These are phyloP conservation scores for Tenodera sinensis DNA, from an alignment of 2,888 invertebrate species.

Conservation along the genomic window DNA sequence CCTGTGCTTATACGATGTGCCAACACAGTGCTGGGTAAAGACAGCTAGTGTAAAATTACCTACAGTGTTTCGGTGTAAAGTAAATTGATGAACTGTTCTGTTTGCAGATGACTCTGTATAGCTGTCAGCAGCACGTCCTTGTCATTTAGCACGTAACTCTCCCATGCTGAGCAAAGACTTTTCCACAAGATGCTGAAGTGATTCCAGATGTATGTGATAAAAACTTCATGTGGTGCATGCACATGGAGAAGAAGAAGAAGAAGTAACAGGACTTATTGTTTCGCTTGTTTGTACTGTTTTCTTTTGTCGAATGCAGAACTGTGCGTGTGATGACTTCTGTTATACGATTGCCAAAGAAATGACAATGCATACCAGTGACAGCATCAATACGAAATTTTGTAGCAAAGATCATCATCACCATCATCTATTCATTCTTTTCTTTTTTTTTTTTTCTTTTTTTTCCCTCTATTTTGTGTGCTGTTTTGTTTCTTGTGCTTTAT, in stretches of 20 bases:
- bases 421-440: neutral
- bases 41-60: too few relatives aligned
- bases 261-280: neutral
- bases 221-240: neutral
- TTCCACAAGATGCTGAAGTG: neutral
- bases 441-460: too few relatives aligned
- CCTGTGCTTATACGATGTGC: too few relatives aligned
- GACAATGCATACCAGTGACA: neutral
- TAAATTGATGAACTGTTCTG: neutral
- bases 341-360: neutral
- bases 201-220: neutral
- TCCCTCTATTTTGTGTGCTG: neutral
- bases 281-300: neutral
- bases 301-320: neutral
- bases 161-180: neutral
- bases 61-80: too few relatives aligned
- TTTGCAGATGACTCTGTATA: neutral
- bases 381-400: neutral
- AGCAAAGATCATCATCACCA: neutral
- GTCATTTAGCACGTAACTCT: neutral
- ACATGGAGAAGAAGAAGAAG: too few relatives aligned
- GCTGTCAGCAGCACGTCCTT: neutral
- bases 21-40: too few relatives aligned
- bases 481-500: neutral
- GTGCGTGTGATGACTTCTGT: neutral